Evolutionary conservation across 1,140 invertebrate genomes (phyloP).

Genomic region (Bradynema listronoti): DNA sequence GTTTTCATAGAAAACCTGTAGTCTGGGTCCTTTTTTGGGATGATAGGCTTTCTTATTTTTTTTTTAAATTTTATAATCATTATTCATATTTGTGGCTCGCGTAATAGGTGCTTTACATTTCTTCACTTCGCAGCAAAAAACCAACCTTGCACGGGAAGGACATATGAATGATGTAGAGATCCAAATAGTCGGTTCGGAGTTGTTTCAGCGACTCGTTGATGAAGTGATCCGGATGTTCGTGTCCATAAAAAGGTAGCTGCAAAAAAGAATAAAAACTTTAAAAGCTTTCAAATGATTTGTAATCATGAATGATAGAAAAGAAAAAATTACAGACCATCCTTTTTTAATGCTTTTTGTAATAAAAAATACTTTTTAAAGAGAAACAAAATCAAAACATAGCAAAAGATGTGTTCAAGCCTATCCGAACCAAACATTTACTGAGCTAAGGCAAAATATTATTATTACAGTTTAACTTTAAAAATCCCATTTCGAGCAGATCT

Average conservation of each 20-base stretch:
- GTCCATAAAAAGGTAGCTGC: constrained; percentile 62
- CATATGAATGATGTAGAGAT: constrained; percentile 75
- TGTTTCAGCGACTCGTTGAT: constrained; percentile 67
- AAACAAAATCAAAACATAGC: no score
- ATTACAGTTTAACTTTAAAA: no score
- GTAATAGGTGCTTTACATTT: constrained; percentile 20
- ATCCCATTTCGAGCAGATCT: no score
- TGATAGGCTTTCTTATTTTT: constrained; percentile 21
- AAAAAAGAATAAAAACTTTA: background rate
- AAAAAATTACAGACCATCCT: no score
- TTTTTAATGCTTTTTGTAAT: no score
- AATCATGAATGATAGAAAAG: background rate
- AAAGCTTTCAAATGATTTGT: background rate
- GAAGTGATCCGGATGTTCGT: constrained; percentile 64
- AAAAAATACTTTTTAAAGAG: no score
- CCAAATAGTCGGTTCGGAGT: constrained; percentile 73
- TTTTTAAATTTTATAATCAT: constrained; percentile 9
- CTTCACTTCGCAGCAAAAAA: background rate
- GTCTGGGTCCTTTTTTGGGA: constrained; percentile 24
- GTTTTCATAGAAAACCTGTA: no score
- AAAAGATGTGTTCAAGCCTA: no score
- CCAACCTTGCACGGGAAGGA: constrained; percentile 14
- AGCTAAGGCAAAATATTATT: no score
- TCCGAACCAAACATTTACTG: no score
- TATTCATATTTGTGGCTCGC: constrained; percentile 13